Base-by-base conservation (phyloP, 2,113 vertebrate genomes). In the Arizona elegans region DNA sequence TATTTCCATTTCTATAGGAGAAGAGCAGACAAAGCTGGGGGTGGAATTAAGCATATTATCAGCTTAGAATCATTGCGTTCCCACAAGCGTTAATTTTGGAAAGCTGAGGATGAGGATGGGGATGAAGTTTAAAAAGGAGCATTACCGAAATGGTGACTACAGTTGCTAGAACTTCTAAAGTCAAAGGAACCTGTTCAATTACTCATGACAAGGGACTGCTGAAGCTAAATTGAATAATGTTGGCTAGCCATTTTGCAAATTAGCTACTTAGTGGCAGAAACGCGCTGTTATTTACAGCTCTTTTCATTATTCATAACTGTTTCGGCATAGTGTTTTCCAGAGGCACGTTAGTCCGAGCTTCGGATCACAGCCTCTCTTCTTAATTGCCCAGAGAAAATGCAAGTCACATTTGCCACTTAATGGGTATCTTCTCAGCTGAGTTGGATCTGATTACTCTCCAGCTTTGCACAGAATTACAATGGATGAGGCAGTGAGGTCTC, bases 161-260 rank as follows among this genome's bases (percentile, higher is more conserved):
- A 47, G 1, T 10, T 89, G 26, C 29, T n/a, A 8, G 23, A 33
- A 75, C n/a, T 33, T 33, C 47, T 29, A 88, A 55, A 92, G 24
- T 33, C 33, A 56, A 26, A 55, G 8, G 12, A 70, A 89, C 65
- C 87, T 58, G 87, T 23, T 58, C 92, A 89, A 26, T 56, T 81
- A 89, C 89, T 81, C 87, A n/a, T 38, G 8, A 26, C 50, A 81
- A 92, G 53, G 52, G 38, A 85, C 2, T 23, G 15, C 33, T 15
- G 87, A 23, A 85, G 65, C 65, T 54, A 81, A 81, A 92, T 89
- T 85, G 87, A 89, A 81, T 92, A 89, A 92, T 89, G 87, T 21
- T 85, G 92, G 62, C 62, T 50, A 19, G 62, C 53, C 21, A 70
- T 75, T 92, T 92, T 92, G 87, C 87, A 92, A 81, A 92, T 92